Percentiles rank a stretch among this genome's conserved stretches.
Conservation (phyloP, 92 coral and sea anemone species). For the Umimayanthus kanabou region DNA sequence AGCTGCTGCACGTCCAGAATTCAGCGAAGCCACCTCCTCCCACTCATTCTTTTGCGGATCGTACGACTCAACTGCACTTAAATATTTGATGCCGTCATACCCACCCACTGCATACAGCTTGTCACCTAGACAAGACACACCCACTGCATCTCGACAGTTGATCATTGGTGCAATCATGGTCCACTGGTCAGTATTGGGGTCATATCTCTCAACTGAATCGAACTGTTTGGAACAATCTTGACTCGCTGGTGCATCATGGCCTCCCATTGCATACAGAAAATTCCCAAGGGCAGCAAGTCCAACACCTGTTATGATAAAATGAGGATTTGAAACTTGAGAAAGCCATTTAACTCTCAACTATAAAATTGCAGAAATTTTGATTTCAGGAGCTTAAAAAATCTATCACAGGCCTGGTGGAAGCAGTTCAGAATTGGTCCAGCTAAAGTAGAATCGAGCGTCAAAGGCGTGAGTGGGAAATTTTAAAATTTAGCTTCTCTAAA, state of each 20-base stretch:
- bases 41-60: constrained; percentile 93
- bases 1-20: constrained; percentile 96
- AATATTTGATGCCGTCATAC: constrained; percentile 86
- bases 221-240: constrained; percentile 96
- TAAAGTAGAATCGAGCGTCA: too few relatives aligned
- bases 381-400: not conserved
- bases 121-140: constrained; percentile 96
- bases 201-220: constrained; percentile 96
- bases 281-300: constrained; percentile 95
- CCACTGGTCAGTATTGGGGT: constrained; percentile 99
- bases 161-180: constrained; percentile 96
- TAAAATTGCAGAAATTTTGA: not conserved
- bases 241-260: constrained; percentile 99
- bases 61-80: constrained; percentile 94
- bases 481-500: too few relatives aligned
- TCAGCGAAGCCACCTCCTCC: constrained; percentile 88
- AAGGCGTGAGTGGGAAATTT: too few relatives aligned
- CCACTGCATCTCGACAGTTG: constrained; percentile 99
- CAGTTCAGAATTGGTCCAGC: too few relatives aligned
- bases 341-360: not conserved
- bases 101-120: constrained; percentile 95
- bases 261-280: constrained; percentile 97
- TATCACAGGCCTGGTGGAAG: too few relatives aligned
- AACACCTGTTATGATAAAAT: constrained; percentile 59
- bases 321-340: not conserved